Evolutionary conservation across 92 coral and sea anemone species (phyloP), one percentile per base, ranked within the genome.

Genomic region (Epizoanthus ramosus): DNA sequence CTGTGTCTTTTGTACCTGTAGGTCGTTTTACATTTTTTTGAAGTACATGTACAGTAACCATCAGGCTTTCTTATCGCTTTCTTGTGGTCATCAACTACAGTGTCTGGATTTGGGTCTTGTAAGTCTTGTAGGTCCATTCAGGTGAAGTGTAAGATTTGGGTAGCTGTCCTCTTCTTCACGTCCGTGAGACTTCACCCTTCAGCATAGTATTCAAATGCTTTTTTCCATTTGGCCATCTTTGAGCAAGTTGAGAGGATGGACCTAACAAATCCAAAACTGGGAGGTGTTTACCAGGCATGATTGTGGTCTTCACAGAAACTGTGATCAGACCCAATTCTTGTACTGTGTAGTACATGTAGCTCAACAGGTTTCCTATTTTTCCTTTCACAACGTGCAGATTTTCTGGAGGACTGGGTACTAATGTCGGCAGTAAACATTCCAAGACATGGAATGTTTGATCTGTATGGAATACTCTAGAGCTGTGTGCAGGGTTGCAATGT

Each of bases 221-320:
- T 24, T 73, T 88, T 83, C 88, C 91, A 90, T 83, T 88, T 73
- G 83, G 73, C 90, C 92, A 91, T 22, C 89, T 69, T 37, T 91
- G 90, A 18, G 88, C 87, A 8, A 81, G 81, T 52, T 88, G 88
- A 23, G 90, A 81, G 2, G 89, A 79, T 33, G 94, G 71, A 8
- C 90, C 88, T 13, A 83, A 61, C n/a, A 90, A 43, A 82, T 83
- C 90, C 18, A 89, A 39, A 12, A 56, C 68, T 31, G 85, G 85
- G 12, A 89, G 56, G 7, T 71, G 90, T 87, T 79, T 88, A 4
- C 85, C 88, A 35, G 74, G 21, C 86, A 90, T 90, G 88, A 88
- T 90, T 80, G 83, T 90, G 84, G 86, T 88, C 86, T n/a, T n/a
- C n/a, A n/a, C n/a, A n/a, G n/a, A n/a, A n/a, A n/a, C n/a, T n/a